Evolutionary conservation across 2,888 invertebrate species (phyloP).

Genomic region (Brenthis daphne): DNA sequence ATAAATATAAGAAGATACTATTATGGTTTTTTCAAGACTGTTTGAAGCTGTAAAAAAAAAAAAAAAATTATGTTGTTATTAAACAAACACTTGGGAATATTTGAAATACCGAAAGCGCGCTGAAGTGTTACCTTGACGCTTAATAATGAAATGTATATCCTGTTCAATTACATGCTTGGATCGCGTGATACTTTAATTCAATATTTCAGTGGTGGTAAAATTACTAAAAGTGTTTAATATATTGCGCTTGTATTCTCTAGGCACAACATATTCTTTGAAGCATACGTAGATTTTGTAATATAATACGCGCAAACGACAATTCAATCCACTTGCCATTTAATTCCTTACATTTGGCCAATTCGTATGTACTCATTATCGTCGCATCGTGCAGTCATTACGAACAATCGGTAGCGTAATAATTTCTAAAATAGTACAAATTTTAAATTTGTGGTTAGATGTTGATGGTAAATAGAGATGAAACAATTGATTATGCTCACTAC

Average conservation of each 20-base stretch:
- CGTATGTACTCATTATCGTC: conserved; percentile 10
- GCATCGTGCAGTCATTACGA: neutral
- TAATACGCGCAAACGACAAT: conserved; percentile 27
- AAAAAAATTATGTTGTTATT: neutral
- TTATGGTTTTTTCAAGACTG: too few species aligned
- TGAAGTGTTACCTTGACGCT: conserved; percentile 32
- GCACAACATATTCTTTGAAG: neutral
- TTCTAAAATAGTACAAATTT: too few species aligned
- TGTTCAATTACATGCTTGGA: conserved; percentile 35
- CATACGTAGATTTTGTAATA: conserved; percentile 2
- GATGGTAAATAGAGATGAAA: too few species aligned
- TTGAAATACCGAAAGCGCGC: conserved; percentile 23
- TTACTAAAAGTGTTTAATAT: neutral
- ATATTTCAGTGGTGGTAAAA: conserved; percentile 25
- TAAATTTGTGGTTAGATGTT: too few species aligned
- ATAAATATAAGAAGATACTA: too few species aligned
- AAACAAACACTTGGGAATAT: conserved; percentile 9
- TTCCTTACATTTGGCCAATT: conserved; percentile 25
- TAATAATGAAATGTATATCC: conserved; percentile 35
- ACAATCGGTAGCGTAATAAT: too few species aligned
- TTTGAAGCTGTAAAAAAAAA: too few species aligned
- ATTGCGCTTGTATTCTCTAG: neutral
- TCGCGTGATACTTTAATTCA: conserved; percentile 30
- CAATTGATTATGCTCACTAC: conserved; percentile 37
- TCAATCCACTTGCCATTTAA: conserved; percentile 38